phyloP scores from a whole-genome alignment of 1,140 invertebrate species.

The Rhopalosiphum padi region DNA sequence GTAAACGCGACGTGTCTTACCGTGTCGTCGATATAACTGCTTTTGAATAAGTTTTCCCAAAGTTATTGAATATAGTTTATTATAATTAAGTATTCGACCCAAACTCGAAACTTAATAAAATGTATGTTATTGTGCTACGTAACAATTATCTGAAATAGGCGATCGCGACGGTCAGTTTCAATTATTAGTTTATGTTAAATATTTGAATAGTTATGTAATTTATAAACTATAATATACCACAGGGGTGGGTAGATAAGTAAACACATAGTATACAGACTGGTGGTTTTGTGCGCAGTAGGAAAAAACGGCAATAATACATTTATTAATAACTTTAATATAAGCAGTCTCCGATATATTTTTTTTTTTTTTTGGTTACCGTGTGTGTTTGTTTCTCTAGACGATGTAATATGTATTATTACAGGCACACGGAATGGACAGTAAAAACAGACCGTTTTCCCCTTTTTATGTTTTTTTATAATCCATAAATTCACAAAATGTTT shows the following conservation, averaged over 20 bases:
- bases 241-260: neutral
- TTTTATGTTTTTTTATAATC: conserved; percentile 36
- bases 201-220: neutral
- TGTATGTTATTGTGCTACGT: neutral
- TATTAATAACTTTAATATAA: neutral
- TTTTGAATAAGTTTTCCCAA: neutral
- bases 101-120: neutral
- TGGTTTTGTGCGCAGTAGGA: neutral
- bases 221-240: neutral
- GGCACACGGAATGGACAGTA: neutral
- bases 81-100: neutral
- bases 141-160: neutral
- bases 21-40: neutral
- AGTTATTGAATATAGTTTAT: neutral
- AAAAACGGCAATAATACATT: neutral
- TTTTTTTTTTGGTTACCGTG: neutral
- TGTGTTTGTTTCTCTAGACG: neutral
- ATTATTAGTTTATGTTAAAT: neutral
- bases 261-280: neutral
- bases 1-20: neutral
- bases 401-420: neutral
- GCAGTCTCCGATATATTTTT: neutral
- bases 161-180: neutral
- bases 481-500: conserved; percentile 52
- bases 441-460: conserved; percentile 3